These are phyloP conservation scores for Drosophila obscura DNA, from an alignment of 1,140 invertebrate genomes.

Conservation along the genomic window DNA sequence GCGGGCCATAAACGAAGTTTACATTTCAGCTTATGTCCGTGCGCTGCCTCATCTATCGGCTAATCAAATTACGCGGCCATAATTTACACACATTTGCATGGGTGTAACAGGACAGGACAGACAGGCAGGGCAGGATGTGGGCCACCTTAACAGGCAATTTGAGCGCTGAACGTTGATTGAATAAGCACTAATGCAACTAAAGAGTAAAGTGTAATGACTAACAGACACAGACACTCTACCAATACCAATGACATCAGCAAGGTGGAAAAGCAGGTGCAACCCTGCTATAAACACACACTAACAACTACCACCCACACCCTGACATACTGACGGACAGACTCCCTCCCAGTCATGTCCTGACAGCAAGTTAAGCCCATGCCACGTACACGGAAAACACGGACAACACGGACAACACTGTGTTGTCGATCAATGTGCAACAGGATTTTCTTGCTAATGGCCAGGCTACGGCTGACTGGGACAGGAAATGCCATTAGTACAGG, in stretches of 20 bases:
- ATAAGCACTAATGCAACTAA: constrained; percentile 66
- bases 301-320: constrained; percentile 5
- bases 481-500: constrained; percentile 73
- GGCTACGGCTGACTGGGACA: constrained; percentile 28
- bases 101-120: not conserved
- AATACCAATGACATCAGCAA: constrained; percentile 59
- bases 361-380: not conserved
- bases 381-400: constrained; percentile 4
- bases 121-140: constrained; percentile 8
- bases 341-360: no score
- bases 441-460: constrained; percentile 66
- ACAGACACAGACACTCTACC: constrained; percentile 4
- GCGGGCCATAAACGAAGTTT: not conserved
- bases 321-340: constrained; percentile 3
- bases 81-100: constrained; percentile 31
- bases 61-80: constrained; percentile 67
- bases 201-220: constrained; percentile 32
- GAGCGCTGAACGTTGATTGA: constrained; percentile 66
- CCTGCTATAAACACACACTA: constrained; percentile 57
- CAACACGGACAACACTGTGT: constrained; percentile 25
- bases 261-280: constrained; percentile 41
- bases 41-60: constrained; percentile 31
- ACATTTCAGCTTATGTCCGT: constrained; percentile 7
- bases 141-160: constrained; percentile 68
- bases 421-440: constrained; percentile 48